Evolutionary conservation across 2,888 invertebrate genomes (phyloP).

Genomic region (Eumacrocentrus americanus): DNA sequence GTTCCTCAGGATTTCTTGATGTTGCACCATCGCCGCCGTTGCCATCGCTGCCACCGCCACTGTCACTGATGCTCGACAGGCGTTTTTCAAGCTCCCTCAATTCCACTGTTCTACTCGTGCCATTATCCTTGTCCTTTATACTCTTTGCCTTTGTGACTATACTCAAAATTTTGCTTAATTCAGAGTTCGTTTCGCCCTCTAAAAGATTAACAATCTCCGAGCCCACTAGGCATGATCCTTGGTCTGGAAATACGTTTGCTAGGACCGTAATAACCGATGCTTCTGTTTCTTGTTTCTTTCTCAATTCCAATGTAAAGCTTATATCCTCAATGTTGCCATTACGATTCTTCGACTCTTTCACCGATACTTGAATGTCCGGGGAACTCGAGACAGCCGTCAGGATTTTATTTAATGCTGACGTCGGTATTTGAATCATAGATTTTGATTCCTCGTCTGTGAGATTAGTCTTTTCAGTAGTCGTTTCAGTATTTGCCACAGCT

Average conservation of each 20-base stretch:
- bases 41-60: background rate
- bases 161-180: constrained; percentile 53
- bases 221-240: constrained; percentile 57
- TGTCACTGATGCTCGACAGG: constrained; percentile 27
- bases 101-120: constrained; percentile 42
- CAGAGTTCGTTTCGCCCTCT: constrained; percentile 51
- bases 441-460: constrained; percentile 33
- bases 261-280: constrained; percentile 43
- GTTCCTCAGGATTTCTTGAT: constrained; percentile 54
- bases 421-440: constrained; percentile 56
- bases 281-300: constrained; percentile 48
- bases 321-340: constrained; percentile 54
- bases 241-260: constrained; percentile 58
- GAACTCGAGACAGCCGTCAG: constrained; percentile 53
- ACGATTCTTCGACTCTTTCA: constrained; percentile 54
- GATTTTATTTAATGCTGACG: constrained; percentile 56
- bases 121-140: constrained; percentile 41
- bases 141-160: constrained; percentile 45
- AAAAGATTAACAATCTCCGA: constrained; percentile 52
- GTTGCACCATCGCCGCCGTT: background rate
- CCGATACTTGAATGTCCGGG: constrained; percentile 54
- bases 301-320: constrained; percentile 57
- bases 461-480: constrained; percentile 15
- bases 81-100: constrained; percentile 50
- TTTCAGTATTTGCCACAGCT: constrained; percentile 28